These are phyloP conservation scores for Hylia prasina DNA, from an alignment of 2,113 vertebrate species.

Conservation along the genomic window DNA sequence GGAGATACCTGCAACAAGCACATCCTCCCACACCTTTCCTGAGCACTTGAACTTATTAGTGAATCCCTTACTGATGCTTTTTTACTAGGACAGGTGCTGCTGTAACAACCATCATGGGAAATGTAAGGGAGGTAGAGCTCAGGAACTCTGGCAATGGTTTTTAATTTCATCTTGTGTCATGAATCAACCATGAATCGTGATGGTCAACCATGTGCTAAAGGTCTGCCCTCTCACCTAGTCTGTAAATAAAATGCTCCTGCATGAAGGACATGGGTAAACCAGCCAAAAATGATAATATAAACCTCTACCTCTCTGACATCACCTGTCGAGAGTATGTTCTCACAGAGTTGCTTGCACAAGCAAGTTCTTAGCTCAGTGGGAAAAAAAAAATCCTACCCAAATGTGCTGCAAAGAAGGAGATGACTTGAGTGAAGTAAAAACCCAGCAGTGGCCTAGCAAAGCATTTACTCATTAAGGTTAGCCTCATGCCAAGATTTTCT, in stretches of 20 bases:
- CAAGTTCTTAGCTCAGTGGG: background rate
- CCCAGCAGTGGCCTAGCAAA: background rate
- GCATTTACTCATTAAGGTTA: background rate
- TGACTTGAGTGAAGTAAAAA: background rate
- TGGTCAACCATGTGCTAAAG: background rate
- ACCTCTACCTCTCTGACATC: background rate
- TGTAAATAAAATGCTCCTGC: background rate
- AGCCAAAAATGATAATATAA: background rate
- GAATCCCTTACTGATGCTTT: background rate
- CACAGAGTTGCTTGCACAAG: background rate
- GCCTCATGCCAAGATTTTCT: background rate
- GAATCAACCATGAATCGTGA: background rate
- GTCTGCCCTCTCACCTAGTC: background rate
- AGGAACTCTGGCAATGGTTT: background rate
- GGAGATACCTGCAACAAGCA: background rate
- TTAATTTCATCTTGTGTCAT: background rate
- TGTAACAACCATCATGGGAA: background rate
- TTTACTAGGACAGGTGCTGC: background rate
- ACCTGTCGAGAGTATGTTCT: background rate
- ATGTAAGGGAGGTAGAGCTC: background rate
- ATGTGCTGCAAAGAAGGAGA: background rate
- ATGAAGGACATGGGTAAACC: background rate
- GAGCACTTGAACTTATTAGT: background rate
- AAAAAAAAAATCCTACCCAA: background rate
- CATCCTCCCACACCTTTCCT: conserved; percentile 3